Percentiles rank a stretch among this genome's conserved stretches.
Conservation (phyloP, 2,888 invertebrate genomes). For the Muschampia plurimacula region DNA sequence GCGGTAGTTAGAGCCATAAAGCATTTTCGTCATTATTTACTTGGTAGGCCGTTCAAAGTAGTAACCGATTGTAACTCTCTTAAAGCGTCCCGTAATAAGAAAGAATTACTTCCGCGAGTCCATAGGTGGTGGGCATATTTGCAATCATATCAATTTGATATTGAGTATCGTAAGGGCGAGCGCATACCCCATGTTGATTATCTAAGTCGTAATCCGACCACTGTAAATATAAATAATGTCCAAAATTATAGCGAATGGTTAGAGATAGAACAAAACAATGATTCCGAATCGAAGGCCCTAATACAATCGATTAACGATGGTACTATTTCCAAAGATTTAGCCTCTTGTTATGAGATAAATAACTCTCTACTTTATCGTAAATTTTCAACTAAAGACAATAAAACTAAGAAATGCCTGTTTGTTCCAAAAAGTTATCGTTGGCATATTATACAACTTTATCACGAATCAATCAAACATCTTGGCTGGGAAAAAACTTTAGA, state of each 20-base stretch:
- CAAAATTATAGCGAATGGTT: too few relatives aligned
- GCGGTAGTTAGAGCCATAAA: constrained; percentile 48
- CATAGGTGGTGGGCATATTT: constrained; percentile 5
- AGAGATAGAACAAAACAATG: too few relatives aligned
- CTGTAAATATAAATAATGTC: too few relatives aligned
- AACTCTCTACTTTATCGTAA: too few relatives aligned
- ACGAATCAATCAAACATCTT: constrained; percentile 14
- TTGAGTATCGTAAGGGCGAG: not conserved
- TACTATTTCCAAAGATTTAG: too few relatives aligned
- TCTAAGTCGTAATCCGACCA: constrained; percentile 37
- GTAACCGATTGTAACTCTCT: constrained; percentile 6
- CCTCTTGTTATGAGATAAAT: too few relatives aligned
- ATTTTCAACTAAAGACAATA: too few relatives aligned
- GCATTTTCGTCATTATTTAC: constrained; percentile 50
- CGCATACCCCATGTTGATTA: constrained; percentile 31
- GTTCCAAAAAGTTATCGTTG: too few relatives aligned
- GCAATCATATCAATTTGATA: not conserved
- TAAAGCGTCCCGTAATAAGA: not conserved
- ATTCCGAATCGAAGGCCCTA: too few relatives aligned
- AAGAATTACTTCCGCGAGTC: not conserved
- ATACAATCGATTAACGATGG: too few relatives aligned
- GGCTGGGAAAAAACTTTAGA: constrained; percentile 48
- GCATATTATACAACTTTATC: too few relatives aligned
- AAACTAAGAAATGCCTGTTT: too few relatives aligned
- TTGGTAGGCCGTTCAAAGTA: constrained; percentile 42